These are phyloP conservation scores for Pseudochromis fuscus DNA, from an alignment of 2,797 vertebrate species.

Conservation along the genomic window DNA sequence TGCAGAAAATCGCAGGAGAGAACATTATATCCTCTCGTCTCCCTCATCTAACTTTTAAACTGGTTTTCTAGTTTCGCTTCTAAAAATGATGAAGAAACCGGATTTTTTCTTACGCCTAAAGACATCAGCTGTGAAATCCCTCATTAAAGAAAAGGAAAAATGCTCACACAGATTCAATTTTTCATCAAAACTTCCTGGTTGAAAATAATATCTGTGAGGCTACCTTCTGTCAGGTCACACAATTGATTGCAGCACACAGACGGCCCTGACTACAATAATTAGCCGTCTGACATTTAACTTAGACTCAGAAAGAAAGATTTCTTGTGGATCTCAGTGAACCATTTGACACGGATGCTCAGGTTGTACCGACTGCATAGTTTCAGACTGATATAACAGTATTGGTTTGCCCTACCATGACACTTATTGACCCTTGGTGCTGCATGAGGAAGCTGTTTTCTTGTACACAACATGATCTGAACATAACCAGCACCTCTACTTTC, in stretches of 20 bases:
- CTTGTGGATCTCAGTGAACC: neutral
- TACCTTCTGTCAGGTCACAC: slow-evolving; percentile 19
- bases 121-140: neutral
- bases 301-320: slow-evolving; percentile 3
- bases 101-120: neutral
- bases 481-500: too few relatives aligned
- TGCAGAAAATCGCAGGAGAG: neutral
- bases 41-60: neutral
- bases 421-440: neutral
- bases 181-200: slow-evolving; percentile 28
- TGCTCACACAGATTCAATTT: neutral
- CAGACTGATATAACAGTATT: neutral
- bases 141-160: neutral
- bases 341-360: neutral
- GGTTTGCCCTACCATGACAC: neutral
- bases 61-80: neutral
- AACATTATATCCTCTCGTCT: neutral
- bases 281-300: slow-evolving; percentile 51
- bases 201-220: slow-evolving; percentile 12
- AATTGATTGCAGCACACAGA: slow-evolving; percentile 33
- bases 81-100: neutral
- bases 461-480: too few relatives aligned
- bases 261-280: slow-evolving; percentile 34
- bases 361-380: too few relatives aligned
- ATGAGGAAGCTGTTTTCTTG: neutral